Conservation (phyloP, 2,113 vertebrate genomes). For the Amazona vittata region DNA sequence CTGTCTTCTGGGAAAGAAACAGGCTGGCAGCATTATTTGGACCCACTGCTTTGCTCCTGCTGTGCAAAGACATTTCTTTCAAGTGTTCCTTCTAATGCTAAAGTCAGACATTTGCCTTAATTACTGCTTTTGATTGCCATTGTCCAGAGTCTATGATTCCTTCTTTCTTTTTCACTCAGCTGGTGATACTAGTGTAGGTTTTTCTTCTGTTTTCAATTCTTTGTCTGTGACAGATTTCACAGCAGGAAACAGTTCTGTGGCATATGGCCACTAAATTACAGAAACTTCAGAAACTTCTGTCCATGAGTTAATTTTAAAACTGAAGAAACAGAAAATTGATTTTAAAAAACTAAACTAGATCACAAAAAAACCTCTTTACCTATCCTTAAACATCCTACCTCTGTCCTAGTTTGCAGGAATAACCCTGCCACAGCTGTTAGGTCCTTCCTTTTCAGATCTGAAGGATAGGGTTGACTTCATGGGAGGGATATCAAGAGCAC, state of each 20-base stretch:
- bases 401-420: neutral
- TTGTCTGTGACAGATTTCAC: conserved; percentile 76
- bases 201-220: conserved; percentile 68
- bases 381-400: neutral
- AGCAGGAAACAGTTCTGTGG: conserved; percentile 71
- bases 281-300: conserved; percentile 76
- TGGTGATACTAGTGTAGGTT: conserved; percentile 61
- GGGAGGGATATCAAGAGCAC: rapidly evolving
- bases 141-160: conserved; percentile 20
- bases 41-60: neutral
- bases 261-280: conserved; percentile 75
- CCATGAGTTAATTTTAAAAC: conserved; percentile 75
- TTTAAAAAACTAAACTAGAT: neutral
- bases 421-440: neutral
- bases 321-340: conserved; percentile 26
- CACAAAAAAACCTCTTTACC: neutral
- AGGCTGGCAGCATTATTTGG: neutral
- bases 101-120: neutral
- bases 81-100: neutral
- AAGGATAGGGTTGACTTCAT: neutral
- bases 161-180: conserved; percentile 13
- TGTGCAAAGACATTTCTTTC: neutral
- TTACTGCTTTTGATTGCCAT: neutral
- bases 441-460: too few relatives aligned
- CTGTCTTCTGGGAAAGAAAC: neutral